phyloP scores from a whole-genome alignment of 2,797 vertebrate species.

The Pangasius sanitwongsei region DNA sequence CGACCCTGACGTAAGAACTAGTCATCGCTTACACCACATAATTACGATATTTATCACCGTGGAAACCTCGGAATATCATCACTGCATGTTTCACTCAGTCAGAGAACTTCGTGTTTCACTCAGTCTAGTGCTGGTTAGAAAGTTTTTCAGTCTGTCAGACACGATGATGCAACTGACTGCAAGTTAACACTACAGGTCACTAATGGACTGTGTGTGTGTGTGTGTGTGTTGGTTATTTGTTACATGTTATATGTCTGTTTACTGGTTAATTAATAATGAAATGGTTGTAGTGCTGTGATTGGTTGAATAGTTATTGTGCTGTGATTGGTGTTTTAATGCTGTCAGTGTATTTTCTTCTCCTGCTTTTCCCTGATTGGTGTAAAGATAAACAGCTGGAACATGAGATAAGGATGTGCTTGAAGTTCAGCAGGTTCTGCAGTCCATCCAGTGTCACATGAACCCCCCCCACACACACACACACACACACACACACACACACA shows the following conservation, averaged over 20 bases:
- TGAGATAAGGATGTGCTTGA: conserved; percentile 37
- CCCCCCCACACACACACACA: not conserved
- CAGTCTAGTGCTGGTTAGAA: not conserved
- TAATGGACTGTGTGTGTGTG: not conserved
- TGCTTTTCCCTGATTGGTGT: conserved; percentile 1
- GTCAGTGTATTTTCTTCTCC: not conserved
- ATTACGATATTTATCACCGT: not conserved
- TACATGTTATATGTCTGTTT: no score
- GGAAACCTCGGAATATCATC: not conserved
- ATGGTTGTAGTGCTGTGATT: not conserved
- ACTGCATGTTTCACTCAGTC: not conserved
- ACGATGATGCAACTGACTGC: not conserved
- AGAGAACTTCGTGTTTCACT: not conserved
- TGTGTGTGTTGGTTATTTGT: no score
- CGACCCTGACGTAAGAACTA: conserved; percentile 88
- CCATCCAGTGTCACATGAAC: conserved; percentile 24
- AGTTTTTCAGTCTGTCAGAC: not conserved
- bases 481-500: conserved; percentile 8
- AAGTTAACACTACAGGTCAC: not conserved
- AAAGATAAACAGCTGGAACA: conserved; percentile 36
- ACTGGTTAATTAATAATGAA: no score
- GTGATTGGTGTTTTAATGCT: not conserved
- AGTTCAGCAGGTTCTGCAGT: conserved; percentile 40
- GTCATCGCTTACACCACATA: not conserved
- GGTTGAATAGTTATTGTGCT: not conserved